Evolutionary conservation across 2,113 vertebrate species (phyloP).

Genomic region (Shinisaurus crocodilurus): DNA sequence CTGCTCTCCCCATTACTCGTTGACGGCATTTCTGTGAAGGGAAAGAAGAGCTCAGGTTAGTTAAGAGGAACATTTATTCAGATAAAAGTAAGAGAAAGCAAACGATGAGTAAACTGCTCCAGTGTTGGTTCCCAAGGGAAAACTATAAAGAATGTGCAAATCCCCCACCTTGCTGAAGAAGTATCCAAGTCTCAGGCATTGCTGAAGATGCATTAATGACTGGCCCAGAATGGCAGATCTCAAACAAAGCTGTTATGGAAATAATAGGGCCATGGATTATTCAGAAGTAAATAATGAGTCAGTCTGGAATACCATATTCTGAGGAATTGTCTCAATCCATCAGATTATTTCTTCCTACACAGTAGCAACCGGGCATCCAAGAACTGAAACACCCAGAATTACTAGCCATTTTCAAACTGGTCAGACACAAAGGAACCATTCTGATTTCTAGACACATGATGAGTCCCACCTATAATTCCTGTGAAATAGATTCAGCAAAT

Average conservation of each 20-base stretch:
- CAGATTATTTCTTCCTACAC: background rate
- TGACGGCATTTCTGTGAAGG: conserved; percentile 93
- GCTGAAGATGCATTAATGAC: background rate
- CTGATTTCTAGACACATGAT: background rate
- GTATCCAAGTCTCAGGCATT: background rate
- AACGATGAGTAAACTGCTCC: background rate
- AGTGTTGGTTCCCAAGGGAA: background rate
- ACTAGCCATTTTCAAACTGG: background rate
- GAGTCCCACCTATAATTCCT: background rate
- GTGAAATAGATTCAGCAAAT: background rate
- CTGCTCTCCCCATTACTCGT: conserved; percentile 97
- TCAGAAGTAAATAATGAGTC: background rate
- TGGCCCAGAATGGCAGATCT: background rate
- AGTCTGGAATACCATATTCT: background rate
- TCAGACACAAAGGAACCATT: background rate
- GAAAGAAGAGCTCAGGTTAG: conserved; percentile 26
- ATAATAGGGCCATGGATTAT: background rate
- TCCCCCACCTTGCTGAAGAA: background rate
- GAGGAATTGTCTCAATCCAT: background rate
- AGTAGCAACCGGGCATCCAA: background rate
- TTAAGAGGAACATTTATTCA: conserved; percentile 15
- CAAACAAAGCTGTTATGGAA: background rate
- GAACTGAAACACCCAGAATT: background rate
- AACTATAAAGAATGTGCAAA: background rate
- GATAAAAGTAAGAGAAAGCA: background rate